Evolutionary conservation across 1,140 invertebrate species (phyloP).

Genomic region (Sminthurides bifidus): DNA sequence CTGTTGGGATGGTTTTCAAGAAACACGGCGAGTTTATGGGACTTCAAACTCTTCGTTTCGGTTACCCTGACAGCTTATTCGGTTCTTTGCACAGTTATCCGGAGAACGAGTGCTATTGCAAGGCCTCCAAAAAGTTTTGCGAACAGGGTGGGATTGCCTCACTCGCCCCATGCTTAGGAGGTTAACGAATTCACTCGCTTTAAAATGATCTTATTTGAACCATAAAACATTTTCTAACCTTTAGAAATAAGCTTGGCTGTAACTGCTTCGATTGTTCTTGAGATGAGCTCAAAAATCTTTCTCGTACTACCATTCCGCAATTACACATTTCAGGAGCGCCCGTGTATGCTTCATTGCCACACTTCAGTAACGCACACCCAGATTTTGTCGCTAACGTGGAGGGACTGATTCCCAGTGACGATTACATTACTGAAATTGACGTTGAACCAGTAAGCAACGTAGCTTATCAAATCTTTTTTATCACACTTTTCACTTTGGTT

Average conservation of each 20-base stretch:
- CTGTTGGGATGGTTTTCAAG: conserved; percentile 49
- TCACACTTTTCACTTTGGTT: not conserved
- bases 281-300: not conserved
- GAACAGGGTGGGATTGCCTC: conserved; percentile 58
- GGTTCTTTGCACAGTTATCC: conserved; percentile 54
- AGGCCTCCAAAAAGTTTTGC: conserved; percentile 48
- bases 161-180: conserved; percentile 45
- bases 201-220: not conserved
- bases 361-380: conserved; percentile 61
- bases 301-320: not conserved
- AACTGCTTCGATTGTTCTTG: not conserved
- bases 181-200: conserved; percentile 6
- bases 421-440: conserved; percentile 58
- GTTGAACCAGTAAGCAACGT: conserved; percentile 54
- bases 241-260: not conserved
- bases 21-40: conserved; percentile 49
- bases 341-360: conserved; percentile 60
- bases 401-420: conserved; percentile 56
- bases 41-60: conserved; percentile 53
- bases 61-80: conserved; percentile 42
- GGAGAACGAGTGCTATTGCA: conserved; percentile 59
- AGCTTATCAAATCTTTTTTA: conserved; percentile 16
- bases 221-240: not conserved
- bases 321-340: conserved; percentile 43
- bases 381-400: conserved; percentile 49